A percentile compares a stretch with the other conserved stretches of the same genome.
phyloP scores from a whole-genome alignment of 1,140 invertebrate species.

The Bombyx mandarina region DNA sequence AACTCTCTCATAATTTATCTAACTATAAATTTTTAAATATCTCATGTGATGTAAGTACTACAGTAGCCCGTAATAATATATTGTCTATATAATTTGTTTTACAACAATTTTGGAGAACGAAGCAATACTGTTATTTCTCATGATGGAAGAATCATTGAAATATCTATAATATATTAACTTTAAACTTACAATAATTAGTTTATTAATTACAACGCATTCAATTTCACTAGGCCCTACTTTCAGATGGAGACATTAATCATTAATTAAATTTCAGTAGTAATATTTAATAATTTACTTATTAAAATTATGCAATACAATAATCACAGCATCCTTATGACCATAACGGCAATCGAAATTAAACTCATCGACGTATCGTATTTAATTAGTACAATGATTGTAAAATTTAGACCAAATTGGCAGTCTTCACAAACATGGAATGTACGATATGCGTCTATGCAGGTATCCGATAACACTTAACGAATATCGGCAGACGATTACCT shows the following conservation, averaged over 20 bases:
- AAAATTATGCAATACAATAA: constrained; percentile 70
- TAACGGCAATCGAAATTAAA: constrained; percentile 66
- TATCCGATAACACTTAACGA: constrained; percentile 66
- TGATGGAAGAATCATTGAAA: constrained; percentile 61
- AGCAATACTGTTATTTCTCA: constrained; percentile 44
- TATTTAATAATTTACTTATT: constrained; percentile 49
- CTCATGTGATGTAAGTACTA: constrained; percentile 39
- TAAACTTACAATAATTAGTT: constrained; percentile 42
- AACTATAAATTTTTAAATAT: constrained; percentile 57
- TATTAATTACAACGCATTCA: constrained; percentile 62
- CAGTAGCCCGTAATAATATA: constrained; percentile 53
- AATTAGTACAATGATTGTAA: constrained; percentile 58
- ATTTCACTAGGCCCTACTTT: constrained; percentile 63
- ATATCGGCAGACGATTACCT: constrained; percentile 59
- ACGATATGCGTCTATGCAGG: constrained; percentile 70
- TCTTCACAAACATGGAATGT: constrained; percentile 70
- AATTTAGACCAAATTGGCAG: constrained; percentile 71
- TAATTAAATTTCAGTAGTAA: constrained; percentile 26
- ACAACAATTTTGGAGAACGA: constrained; percentile 34
- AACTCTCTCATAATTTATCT: constrained; percentile 65
- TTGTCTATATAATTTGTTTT: constrained; percentile 53
- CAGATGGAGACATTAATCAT: constrained; percentile 50
- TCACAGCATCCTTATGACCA: constrained; percentile 69
- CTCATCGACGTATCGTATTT: constrained; percentile 64
- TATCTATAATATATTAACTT: constrained; percentile 44